Evolutionary conservation across 2,113 vertebrate species (phyloP).

Genomic region (Acanthochromis polyacanthus): DNA sequence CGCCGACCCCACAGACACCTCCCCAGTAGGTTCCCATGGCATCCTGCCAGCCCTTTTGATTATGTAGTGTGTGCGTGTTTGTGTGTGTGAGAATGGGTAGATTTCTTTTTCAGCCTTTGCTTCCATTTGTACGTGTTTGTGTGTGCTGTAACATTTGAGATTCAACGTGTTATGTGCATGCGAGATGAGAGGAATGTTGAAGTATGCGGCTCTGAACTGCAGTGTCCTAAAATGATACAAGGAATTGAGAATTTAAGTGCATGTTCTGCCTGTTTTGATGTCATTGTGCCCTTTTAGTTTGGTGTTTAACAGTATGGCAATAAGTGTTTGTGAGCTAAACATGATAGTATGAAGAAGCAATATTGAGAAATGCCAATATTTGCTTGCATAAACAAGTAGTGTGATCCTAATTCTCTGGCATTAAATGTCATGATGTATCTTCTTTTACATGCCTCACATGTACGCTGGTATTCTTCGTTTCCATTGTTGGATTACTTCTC

Average conservation of each 20-base stretch:
- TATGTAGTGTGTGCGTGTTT: slow-evolving; percentile 45
- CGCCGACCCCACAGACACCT: slow-evolving; percentile 84
- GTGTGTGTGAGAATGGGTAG: slow-evolving; percentile 34
- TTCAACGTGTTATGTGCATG: slow-evolving; percentile 56
- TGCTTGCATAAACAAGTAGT: slow-evolving; percentile 78
- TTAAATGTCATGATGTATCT: slow-evolving; percentile 84
- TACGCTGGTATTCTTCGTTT: slow-evolving; percentile 83
- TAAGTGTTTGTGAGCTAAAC: slow-evolving; percentile 72
- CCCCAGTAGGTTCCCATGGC: slow-evolving; percentile 85
- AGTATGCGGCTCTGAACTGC: slow-evolving; percentile 52
- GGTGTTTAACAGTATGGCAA: slow-evolving; percentile 63
- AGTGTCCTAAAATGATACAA: slow-evolving; percentile 21
- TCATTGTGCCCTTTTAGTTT: slow-evolving; percentile 51
- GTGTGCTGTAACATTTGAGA: slow-evolving; percentile 39
- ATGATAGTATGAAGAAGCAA: slow-evolving; percentile 73
- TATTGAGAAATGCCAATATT: slow-evolving; percentile 83
- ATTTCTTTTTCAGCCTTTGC: slow-evolving; percentile 56
- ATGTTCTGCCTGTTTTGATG: slow-evolving; percentile 67
- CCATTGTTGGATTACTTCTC: slow-evolving; percentile 80
- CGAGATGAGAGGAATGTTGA: slow-evolving; percentile 57
- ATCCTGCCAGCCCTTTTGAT: slow-evolving; percentile 72
- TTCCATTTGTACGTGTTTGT: slow-evolving; percentile 52
- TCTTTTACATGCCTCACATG: slow-evolving; percentile 85
- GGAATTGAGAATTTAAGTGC: slow-evolving; percentile 43
- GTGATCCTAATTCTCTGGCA: slow-evolving; percentile 78